These are phyloP conservation scores for Campoplex capitator DNA, from an alignment of 2,888 invertebrate genomes.

Conservation along the genomic window DNA sequence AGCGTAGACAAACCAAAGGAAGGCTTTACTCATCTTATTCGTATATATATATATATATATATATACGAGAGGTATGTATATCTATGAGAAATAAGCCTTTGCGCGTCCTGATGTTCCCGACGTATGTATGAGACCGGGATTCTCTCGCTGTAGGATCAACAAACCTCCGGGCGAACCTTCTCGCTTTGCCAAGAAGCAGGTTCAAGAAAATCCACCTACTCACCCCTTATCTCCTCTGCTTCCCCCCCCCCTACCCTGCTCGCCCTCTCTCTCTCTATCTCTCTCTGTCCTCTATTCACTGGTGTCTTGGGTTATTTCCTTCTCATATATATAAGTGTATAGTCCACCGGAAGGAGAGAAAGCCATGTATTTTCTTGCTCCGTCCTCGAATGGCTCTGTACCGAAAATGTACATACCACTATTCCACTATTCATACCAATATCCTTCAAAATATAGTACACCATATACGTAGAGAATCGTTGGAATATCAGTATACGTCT, in stretches of 20 bases:
- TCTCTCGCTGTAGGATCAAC: conserved; percentile 47
- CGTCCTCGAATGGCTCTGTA: conserved; percentile 26
- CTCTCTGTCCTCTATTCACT: conserved; percentile 26
- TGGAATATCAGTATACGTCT: conserved; percentile 15
- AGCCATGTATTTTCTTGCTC: conserved; percentile 21
- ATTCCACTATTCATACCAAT: conserved; percentile 30
- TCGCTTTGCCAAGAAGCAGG: conserved; percentile 45
- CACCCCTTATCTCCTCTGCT: neutral
- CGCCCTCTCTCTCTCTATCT: neutral
- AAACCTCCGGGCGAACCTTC: conserved; percentile 41
- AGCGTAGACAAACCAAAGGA: neutral
- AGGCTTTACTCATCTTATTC: neutral
- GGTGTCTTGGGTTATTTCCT: conserved; percentile 26
- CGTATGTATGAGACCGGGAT: conserved; percentile 33
- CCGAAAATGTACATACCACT: conserved; percentile 30
- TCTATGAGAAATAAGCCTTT: conserved; percentile 15
- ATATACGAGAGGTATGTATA: neutral
- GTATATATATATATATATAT: conserved; percentile 22
- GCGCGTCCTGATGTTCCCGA: conserved; percentile 6
- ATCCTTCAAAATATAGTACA: conserved; percentile 16
- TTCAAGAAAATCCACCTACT: conserved; percentile 38
- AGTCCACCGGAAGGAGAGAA: conserved; percentile 32
- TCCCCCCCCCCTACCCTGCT: neutral
- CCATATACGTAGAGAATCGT: neutral
- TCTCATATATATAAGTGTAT: conserved; percentile 2